Evolutionary conservation across 2,888 invertebrate genomes (phyloP).

Genomic region (Chrysolina haemoptera): DNA sequence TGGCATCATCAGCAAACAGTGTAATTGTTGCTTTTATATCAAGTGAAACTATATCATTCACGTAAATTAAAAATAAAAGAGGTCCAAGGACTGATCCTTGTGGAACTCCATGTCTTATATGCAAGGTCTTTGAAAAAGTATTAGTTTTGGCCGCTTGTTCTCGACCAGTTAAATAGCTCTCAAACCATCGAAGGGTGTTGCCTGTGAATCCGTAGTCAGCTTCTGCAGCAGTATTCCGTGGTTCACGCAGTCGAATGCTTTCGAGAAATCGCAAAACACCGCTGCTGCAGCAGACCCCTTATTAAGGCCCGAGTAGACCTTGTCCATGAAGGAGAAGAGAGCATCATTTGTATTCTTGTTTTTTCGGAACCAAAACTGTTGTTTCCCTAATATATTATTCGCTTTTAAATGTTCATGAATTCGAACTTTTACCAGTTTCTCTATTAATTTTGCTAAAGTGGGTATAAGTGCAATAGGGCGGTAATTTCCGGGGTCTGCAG

Average conservation of each 20-base stretch:
- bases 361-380: too few relatives aligned
- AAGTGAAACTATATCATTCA: too few relatives aligned
- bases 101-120: neutral
- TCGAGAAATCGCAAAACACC: too few relatives aligned
- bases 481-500: neutral
- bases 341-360: too few relatives aligned
- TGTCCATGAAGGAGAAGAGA: neutral
- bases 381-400: too few relatives aligned
- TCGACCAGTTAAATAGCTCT: neutral
- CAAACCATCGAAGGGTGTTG: neutral
- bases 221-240: neutral
- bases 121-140: neutral
- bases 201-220: neutral
- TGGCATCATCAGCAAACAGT: too few relatives aligned
- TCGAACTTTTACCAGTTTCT: neutral
- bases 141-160: neutral
- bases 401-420: neutral
- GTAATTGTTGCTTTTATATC: too few relatives aligned
- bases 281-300: neutral
- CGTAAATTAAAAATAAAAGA: too few relatives aligned
- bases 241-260: neutral
- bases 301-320: neutral
- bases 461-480: neutral
- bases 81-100: too few relatives aligned
- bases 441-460: neutral